A percentile compares a stretch with the other conserved stretches of the same genome.
Conservation (phyloP, 2,888 invertebrate genomes). For the Alloscopus bannaensis region DNA sequence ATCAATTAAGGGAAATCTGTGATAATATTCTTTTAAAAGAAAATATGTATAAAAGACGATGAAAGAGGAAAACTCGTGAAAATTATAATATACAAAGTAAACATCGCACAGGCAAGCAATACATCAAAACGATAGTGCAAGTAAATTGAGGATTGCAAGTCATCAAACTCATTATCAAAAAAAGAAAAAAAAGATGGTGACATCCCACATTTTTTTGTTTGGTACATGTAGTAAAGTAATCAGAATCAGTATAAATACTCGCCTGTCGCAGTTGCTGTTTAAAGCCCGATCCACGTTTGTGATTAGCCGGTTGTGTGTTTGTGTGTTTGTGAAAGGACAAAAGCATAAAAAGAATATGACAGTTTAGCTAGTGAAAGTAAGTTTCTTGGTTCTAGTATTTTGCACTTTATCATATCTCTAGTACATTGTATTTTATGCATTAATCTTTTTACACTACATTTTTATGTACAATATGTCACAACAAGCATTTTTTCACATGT, state of each 20-base stretch:
- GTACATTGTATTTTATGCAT: no score
- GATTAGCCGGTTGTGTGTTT: constrained; percentile 29
- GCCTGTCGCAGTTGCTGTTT: constrained; percentile 73
- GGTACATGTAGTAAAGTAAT: not conserved
- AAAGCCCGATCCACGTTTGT: constrained; percentile 53
- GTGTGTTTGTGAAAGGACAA: no score
- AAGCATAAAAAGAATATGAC: no score
- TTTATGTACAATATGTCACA: no score
- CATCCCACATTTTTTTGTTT: not conserved
- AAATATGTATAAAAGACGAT: not conserved
- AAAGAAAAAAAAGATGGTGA: not conserved
- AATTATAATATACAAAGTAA: not conserved
- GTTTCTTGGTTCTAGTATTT: no score
- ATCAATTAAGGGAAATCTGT: not conserved
- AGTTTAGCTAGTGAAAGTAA: no score
- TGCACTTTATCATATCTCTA: no score
- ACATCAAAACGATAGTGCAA: not conserved
- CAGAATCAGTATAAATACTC: constrained; percentile 61
- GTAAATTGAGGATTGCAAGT: not conserved
- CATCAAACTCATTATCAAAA: not conserved
- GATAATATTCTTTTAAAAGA: not conserved
- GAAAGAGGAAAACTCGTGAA: not conserved
- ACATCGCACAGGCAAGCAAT: not conserved
- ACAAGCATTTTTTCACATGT: no score
- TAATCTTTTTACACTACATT: no score